Conservation (phyloP, 1,140 invertebrate genomes). For the Lethocerus indicus region DNA sequence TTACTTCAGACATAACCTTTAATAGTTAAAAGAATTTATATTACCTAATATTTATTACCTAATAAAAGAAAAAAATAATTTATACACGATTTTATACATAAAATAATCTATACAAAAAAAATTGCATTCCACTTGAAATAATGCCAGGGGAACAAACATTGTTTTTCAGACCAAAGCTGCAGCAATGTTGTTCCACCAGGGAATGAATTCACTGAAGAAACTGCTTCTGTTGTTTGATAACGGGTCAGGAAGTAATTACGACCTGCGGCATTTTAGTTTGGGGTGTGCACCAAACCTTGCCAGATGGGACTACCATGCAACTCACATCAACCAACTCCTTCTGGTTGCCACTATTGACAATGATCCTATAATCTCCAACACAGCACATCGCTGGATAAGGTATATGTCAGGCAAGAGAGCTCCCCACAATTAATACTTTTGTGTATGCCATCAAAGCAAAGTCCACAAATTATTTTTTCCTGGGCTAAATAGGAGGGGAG, state of each 20-base stretch:
- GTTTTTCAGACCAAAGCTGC: slow-evolving; percentile 44
- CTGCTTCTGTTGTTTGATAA: slow-evolving; percentile 89
- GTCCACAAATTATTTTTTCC: too few relatives aligned
- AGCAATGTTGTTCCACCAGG: slow-evolving; percentile 60
- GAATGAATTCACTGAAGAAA: slow-evolving; percentile 74
- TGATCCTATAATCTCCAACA: slow-evolving; percentile 63
- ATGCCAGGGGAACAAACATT: too few relatives aligned
- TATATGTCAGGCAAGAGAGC: slow-evolving; percentile 92
- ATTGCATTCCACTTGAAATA: too few relatives aligned
- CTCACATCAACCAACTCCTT: slow-evolving; percentile 91
- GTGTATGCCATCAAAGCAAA: too few relatives aligned
- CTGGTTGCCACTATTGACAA: slow-evolving; percentile 75
- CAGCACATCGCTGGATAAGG: slow-evolving; percentile 83
- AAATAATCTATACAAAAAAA: too few relatives aligned
- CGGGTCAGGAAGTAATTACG: slow-evolving; percentile 88
- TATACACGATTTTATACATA: too few relatives aligned
- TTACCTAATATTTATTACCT: too few relatives aligned
- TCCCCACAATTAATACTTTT: slow-evolving; percentile 79
- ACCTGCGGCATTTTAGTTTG: slow-evolving; percentile 81
- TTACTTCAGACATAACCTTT: too few relatives aligned
- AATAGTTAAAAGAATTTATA: too few relatives aligned
- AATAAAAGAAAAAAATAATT: too few relatives aligned
- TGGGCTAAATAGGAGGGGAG: too few relatives aligned
- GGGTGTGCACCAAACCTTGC: slow-evolving; percentile 81
- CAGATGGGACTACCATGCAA: slow-evolving; percentile 95